Evolutionary conservation across 2,797 vertebrate species (phyloP), one percentile per base, ranked within the genome.

Genomic region (Cercopithecus diana): DNA sequence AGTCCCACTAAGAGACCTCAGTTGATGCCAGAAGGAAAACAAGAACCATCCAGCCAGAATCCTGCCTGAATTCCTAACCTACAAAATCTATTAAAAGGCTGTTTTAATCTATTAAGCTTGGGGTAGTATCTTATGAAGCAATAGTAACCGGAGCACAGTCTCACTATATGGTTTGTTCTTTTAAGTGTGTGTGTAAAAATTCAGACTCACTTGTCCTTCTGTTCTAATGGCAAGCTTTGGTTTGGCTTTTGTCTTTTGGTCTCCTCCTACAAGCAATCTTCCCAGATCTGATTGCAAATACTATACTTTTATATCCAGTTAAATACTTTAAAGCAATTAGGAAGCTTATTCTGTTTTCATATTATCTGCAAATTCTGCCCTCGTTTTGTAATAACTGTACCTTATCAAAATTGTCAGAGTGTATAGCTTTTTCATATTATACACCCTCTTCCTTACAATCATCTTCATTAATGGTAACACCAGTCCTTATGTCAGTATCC

Each of bases 161-260:
- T 93, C 3, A 67, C 41, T 67, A 9, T 75, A 15, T 17, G 73
- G 39, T 89, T 70, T 86, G 64, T 82, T 61, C 41, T 33, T 84
- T 64, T 45, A 64, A 33, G 19, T 43, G 9, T 84, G 39, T 81
- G 36, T 64, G 17, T 64, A 26, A 33, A 48, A 85, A 36, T 48
- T 48, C 33, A 92, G 70, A 39, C 43, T 36, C 7, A 15, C 75
- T 77, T 85, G 33, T 85, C 72, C 45, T 81, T 81, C 73, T 93
- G 52, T 91, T 87, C 57, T 94, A 91, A 90, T 7, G 12, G 30
- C 64, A 93, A 90, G 4, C 45, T 75, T 86, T 43, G 73, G 64
- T 75, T 93, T 72, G 30, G 36, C 13, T 90, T 93, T 90, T 90
- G 70, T 45, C 19, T 90, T 93, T 81, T 90, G 58, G 39, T 28